Base-by-base conservation (phyloP, 2,113 vertebrate species). In the Toxotes chatareus region DNA sequence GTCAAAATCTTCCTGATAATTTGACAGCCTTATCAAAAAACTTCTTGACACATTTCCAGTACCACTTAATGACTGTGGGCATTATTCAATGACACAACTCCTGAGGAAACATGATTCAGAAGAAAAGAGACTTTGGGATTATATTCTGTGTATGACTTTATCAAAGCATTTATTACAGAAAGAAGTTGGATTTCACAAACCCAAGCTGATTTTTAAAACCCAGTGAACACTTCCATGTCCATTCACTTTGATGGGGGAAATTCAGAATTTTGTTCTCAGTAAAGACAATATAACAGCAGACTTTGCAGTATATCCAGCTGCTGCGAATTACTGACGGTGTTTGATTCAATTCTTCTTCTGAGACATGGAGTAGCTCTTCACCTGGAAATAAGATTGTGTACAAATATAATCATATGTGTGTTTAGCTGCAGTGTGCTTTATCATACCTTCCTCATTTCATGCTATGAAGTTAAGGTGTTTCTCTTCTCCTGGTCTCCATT, bases 101-200 rank as follows among this genome's bases (percentile, higher is more conserved):
- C 40, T 3, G 64, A 76, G 64, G 27, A 75, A 36, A 27, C 8
- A 9, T 1, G 2, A 68, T 31, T 62, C 71, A 55, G 44, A 53
- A 46, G 14, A 57, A 36, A 21, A 23, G 9, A 64, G 63, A 68
- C 55, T 51, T 80, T 23, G 17, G 17, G 34, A 21, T 69, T 57
- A 32, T 67, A 72, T 75, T 57, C 62, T 40, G 38, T 31, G 27
- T 36, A 44, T 21, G 44, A 61, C 59, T 83, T 72, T 62, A 76
- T 86, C 75, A 64, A 61, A 55, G n/a, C 13, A 23, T 57, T 73
- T 74, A 62, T 57, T 64, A 71, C 76, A 46, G 23, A 65, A 55
- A 38, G 12, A 74, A 82, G 82, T 65, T 74, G 69, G 79, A 86
- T 82, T 86, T 73, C 38, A 56, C 31, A 34, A 57, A 63, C 38